Percentiles rank a stretch among this genome's conserved stretches.
These are phyloP conservation scores for Gallinago paraguaiae DNA, from an alignment of 2,113 vertebrate genomes.

Conservation along the genomic window DNA sequence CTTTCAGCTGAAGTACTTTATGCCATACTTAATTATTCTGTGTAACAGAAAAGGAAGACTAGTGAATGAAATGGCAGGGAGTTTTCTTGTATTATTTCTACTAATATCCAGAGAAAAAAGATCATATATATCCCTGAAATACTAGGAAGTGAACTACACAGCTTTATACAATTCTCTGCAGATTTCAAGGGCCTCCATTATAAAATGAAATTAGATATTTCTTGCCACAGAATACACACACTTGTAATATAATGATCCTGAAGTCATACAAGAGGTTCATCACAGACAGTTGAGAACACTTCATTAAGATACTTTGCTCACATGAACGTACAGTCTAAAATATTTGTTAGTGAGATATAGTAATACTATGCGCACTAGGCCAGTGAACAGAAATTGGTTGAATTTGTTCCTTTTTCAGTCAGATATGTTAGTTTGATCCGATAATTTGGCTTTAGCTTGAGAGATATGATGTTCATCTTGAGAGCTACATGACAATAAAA, in stretches of 20 bases:
- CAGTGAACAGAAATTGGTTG: not conserved
- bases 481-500: not conserved
- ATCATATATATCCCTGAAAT: not conserved
- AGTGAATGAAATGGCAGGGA: not conserved
- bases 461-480: accelerated
- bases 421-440: not conserved
- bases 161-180: not conserved
- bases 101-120: not conserved
- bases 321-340: not conserved
- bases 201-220: not conserved
- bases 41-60: not conserved
- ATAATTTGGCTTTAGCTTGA: not conserved
- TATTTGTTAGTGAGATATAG: not conserved
- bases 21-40: not conserved
- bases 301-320: not conserved
- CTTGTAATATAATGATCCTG: not conserved
- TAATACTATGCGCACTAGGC: not conserved
- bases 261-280: not conserved
- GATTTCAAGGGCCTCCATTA: not conserved
- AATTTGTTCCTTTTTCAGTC: not conserved
- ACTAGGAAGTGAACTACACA: not conserved
- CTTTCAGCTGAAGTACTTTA: not conserved
- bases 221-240: not conserved
- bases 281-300: not conserved
- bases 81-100: not conserved